phyloP scores from a whole-genome alignment of 2,113 vertebrate species.

The human region GRCh38 chr5:139442001-139442500 shows the following conservation, averaged over 20 bases:
- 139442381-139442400: conserved; percentile 8
- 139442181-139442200: not conserved
- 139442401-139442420: not conserved
- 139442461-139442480: not conserved
- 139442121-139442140: not conserved
- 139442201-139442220: not conserved
- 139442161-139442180: not conserved
- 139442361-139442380: not conserved
- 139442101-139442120: not conserved
- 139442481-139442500: not conserved
- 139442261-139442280: not conserved
- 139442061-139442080: not conserved
- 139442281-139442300: not conserved
- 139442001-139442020: not conserved
- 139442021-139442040: not conserved
- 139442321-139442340: not conserved
- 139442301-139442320: not conserved
- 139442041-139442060: not conserved
- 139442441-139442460: not conserved
- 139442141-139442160: not conserved
- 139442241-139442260: not conserved
- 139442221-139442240: not conserved
- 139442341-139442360: not conserved
- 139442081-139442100: not conserved
- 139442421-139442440: not conserved